Evolutionary conservation across 2,113 vertebrate genomes (phyloP).

Genomic region (Synchiropus splendidus): DNA sequence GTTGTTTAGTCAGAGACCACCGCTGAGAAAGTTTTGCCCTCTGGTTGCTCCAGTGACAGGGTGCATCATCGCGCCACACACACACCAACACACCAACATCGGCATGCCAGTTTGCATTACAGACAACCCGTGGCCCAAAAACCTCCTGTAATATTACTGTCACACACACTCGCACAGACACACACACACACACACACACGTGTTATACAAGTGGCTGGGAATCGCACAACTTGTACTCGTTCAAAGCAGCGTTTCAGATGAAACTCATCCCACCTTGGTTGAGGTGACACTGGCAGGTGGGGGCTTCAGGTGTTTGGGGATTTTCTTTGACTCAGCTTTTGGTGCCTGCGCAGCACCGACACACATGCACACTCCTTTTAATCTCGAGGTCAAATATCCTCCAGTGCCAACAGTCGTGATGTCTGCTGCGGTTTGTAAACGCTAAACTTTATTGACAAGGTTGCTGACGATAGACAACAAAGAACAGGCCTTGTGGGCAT

Average conservation of each 20-base stretch:
- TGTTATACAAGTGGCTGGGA: constrained; percentile 8
- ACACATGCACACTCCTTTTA: constrained; percentile 6
- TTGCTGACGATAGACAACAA: constrained; percentile 49
- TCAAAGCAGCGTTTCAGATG: constrained; percentile 5
- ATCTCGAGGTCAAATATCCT: constrained; percentile 43
- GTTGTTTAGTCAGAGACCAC: constrained; percentile 35
- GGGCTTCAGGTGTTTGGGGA: constrained; percentile 31
- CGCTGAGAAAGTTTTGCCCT: constrained; percentile 50
- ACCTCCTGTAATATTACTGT: constrained; percentile 47
- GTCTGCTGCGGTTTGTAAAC: constrained; percentile 51
- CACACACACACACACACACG: constrained; percentile 13
- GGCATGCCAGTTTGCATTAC: constrained; percentile 53
- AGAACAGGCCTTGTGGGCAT: constrained; percentile 31
- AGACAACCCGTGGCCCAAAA: constrained; percentile 52
- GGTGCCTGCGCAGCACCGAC: neutral
- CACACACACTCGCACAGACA: constrained; percentile 43
- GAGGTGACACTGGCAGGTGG: constrained; percentile 38
- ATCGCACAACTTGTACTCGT: no score
- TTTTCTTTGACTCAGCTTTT: constrained; percentile 10
- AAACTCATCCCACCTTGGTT: constrained; percentile 4
- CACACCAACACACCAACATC: constrained; percentile 16
- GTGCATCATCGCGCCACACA: constrained; percentile 71
- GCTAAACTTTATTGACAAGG: constrained; percentile 70
- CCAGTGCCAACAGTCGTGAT: constrained; percentile 48
- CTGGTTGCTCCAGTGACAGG: constrained; percentile 77